Conservation (phyloP, 2,888 invertebrate species). For the Phorcus lineatus region DNA sequence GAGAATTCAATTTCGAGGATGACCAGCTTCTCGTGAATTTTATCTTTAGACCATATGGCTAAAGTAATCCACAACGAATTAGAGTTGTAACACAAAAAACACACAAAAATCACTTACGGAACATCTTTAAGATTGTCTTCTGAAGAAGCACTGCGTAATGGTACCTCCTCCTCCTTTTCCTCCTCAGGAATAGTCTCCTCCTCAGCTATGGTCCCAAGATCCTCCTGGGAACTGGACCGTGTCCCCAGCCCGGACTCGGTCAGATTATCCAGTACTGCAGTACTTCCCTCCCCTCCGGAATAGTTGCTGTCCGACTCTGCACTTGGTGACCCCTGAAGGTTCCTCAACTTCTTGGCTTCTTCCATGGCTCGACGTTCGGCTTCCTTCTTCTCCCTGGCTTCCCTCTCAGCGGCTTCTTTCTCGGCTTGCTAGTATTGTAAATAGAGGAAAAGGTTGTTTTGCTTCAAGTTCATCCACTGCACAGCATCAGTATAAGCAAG, state of each 20-base stretch:
- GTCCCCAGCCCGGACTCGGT: not conserved
- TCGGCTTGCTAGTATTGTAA: not conserved
- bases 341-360: not conserved
- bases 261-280: not conserved
- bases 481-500: too few species aligned
- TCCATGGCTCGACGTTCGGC: not conserved
- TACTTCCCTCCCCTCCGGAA: not conserved
- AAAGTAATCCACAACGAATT: not conserved
- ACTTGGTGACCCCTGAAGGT: not conserved
- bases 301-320: not conserved
- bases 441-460: not conserved
- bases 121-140: not conserved
- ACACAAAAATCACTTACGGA: not conserved
- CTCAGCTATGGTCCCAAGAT: not conserved
- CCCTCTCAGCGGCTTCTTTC: constrained; percentile 2
- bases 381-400: not conserved
- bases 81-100: not conserved
- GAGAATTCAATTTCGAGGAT: too few species aligned
- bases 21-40: too few species aligned
- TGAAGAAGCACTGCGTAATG: not conserved
- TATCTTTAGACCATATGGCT: too few species aligned
- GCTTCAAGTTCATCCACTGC: not conserved
- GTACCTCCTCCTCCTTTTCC: not conserved
- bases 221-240: not conserved
- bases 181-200: not conserved